Conservation (phyloP, 2,113 vertebrate species). For the Indicator indicator region DNA sequence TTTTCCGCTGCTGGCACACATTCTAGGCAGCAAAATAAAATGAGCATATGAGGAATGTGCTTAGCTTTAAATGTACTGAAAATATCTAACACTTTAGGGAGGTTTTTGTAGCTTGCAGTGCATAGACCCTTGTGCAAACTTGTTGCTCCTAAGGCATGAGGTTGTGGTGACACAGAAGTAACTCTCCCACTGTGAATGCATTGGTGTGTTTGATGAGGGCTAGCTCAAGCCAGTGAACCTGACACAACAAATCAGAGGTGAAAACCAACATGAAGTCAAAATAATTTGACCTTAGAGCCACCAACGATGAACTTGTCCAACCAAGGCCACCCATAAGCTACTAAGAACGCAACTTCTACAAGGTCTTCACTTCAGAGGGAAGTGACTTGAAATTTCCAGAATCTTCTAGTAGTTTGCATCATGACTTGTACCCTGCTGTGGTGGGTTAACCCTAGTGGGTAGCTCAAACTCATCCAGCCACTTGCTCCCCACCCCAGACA, state of each 20-base stretch:
- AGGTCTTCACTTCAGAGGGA: background rate
- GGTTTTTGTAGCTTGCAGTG: background rate
- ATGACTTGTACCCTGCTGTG: background rate
- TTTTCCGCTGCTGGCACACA: background rate
- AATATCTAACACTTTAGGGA: background rate
- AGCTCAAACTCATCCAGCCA: background rate
- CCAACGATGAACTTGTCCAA: background rate
- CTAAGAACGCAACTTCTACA: background rate
- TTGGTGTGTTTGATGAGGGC: background rate
- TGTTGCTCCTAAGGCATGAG: background rate
- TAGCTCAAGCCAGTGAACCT: background rate
- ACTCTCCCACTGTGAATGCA: background rate
- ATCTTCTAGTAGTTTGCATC: background rate
- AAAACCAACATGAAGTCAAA: no score
- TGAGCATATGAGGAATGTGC: background rate
- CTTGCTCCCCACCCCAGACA: background rate
- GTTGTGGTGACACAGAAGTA: background rate
- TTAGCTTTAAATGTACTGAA: background rate
- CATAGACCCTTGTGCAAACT: background rate
- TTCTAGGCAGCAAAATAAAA: background rate
- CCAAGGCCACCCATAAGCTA: background rate
- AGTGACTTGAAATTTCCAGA: background rate
- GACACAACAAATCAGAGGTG: no score
- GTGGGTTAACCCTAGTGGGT: background rate
- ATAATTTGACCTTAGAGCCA: background rate